Evolutionary conservation across 2,113 vertebrate genomes (phyloP).

Genomic region (Clarias macrocephalus): DNA sequence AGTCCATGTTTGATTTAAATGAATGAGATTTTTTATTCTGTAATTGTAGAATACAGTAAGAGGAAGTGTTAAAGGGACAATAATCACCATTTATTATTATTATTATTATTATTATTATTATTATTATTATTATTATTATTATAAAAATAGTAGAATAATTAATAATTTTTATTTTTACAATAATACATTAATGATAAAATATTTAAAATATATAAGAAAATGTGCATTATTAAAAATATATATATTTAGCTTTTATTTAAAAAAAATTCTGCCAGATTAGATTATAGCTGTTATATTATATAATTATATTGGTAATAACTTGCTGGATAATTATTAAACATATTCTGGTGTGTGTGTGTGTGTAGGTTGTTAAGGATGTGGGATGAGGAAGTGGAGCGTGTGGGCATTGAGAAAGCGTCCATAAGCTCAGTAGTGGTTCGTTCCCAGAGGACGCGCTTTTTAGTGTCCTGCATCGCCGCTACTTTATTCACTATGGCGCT

Average conservation of each 20-base stretch:
- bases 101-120: too few relatives aligned
- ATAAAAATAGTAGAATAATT: too few relatives aligned
- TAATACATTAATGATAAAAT: too few relatives aligned
- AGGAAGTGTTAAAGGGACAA: not conserved
- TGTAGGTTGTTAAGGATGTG: constrained; percentile 71
- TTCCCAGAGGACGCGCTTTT: constrained; percentile 73
- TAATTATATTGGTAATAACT: too few relatives aligned
- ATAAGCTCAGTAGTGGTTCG: constrained; percentile 63
- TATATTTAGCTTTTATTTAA: too few relatives aligned
- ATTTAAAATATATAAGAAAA: too few relatives aligned
- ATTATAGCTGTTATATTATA: too few relatives aligned
- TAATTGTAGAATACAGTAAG: not conserved
- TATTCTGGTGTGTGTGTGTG: constrained; percentile 30
- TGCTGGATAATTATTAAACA: not conserved
- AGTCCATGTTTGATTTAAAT: not conserved
- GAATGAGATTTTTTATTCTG: not conserved
- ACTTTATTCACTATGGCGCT: constrained; percentile 60
- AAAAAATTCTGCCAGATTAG: too few relatives aligned
- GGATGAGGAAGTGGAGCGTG: constrained; percentile 71
- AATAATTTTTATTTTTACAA: too few relatives aligned
- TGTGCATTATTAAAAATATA: too few relatives aligned
- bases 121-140: too few relatives aligned
- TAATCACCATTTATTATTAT: not conserved
- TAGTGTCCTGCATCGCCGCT: constrained; percentile 55
- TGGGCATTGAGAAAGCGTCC: constrained; percentile 74